These are phyloP conservation scores for Philypnodon macrostomus DNA, from an alignment of 2,797 vertebrate species.

Conservation along the genomic window DNA sequence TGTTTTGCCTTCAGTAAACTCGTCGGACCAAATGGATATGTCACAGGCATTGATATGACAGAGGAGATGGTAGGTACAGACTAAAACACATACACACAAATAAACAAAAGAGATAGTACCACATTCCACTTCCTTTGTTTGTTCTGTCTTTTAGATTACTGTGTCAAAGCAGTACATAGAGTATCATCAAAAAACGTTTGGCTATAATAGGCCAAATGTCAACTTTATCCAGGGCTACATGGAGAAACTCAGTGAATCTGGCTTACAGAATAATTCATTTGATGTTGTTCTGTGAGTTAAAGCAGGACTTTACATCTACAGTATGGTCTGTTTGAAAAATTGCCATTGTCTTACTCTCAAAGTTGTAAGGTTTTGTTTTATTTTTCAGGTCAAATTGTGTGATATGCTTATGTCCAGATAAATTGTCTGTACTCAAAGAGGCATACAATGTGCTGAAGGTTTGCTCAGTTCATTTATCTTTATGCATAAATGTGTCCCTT, in stretches of 20 bases:
- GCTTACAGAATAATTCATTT: constrained; percentile 62
- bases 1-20: constrained; percentile 84
- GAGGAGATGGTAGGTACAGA: constrained; percentile 74
- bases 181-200: constrained; percentile 75
- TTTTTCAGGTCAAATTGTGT: constrained; percentile 75
- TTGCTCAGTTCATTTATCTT: background rate
- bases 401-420: constrained; percentile 77
- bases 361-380: background rate
- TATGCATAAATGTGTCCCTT: background rate
- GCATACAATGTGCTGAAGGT: constrained; percentile 73
- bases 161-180: constrained; percentile 61
- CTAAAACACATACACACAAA: background rate
- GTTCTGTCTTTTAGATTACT: constrained; percentile 49
- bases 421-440: constrained; percentile 69
- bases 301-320: background rate
- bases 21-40: constrained; percentile 77
- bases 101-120: background rate
- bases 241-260: constrained; percentile 72
- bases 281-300: constrained; percentile 74
- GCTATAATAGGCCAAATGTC: constrained; percentile 68
- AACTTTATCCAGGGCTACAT: constrained; percentile 76
- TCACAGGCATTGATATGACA: constrained; percentile 86
- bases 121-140: no score
- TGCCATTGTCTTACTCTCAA: background rate
- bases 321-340: background rate